Conservation (phyloP, 2,113 vertebrate genomes). For the Scartelaos histophorus region DNA sequence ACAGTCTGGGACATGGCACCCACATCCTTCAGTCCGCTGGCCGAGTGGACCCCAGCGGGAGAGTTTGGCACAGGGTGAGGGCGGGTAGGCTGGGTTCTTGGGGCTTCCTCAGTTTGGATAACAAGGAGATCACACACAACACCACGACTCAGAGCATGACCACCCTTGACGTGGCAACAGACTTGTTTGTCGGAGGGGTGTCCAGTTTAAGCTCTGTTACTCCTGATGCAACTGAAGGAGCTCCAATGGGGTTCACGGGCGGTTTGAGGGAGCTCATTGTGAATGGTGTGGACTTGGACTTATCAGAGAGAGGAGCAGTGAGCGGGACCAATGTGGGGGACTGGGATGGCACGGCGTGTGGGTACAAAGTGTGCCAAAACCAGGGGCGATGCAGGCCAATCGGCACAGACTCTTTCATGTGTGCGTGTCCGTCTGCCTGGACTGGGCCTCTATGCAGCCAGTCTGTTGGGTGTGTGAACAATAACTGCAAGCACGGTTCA, state of each 20-base stretch:
- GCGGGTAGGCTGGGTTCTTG: slow-evolving; percentile 77
- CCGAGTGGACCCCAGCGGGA: slow-evolving; percentile 57
- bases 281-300: slow-evolving; percentile 79
- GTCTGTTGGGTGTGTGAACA: slow-evolving; percentile 71
- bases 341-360: slow-evolving; percentile 84
- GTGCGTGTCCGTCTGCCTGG: slow-evolving; percentile 77
- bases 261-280: slow-evolving; percentile 79
- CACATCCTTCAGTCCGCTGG: slow-evolving; percentile 70
- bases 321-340: slow-evolving; percentile 83
- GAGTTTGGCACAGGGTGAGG: slow-evolving; percentile 78
- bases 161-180: slow-evolving; percentile 73
- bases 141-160: slow-evolving; percentile 71
- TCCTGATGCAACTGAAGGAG: slow-evolving; percentile 72
- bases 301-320: slow-evolving; percentile 76
- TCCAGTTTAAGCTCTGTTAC: slow-evolving; percentile 76
- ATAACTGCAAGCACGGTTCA: slow-evolving; percentile 73
- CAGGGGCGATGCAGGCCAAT: slow-evolving; percentile 70
- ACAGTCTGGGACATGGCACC: slow-evolving; percentile 82
- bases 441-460: slow-evolving; percentile 76
- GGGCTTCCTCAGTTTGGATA: slow-evolving; percentile 80
- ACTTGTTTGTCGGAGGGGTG: slow-evolving; percentile 85
- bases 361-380: slow-evolving; percentile 83
- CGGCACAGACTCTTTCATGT: slow-evolving; percentile 67
- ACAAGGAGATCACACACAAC: slow-evolving; percentile 64
- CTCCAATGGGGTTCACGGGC: slow-evolving; percentile 79